Conservation (phyloP, 2,888 invertebrate genomes). For the Thyatira batis region DNA sequence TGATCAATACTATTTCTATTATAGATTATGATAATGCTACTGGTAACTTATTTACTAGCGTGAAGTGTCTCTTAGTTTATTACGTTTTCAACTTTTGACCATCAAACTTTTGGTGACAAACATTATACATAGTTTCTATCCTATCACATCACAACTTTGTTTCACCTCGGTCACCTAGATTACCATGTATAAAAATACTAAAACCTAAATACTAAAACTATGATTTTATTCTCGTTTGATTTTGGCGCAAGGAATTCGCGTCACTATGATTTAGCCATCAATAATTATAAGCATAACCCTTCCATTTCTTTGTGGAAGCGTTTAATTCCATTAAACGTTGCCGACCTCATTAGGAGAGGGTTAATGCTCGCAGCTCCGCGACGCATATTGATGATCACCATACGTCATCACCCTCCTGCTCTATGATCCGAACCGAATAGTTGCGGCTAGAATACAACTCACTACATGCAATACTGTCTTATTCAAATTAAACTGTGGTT, state of each 20-base stretch:
- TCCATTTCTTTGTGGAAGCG: slow-evolving; percentile 37
- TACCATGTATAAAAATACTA: background rate
- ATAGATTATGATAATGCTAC: too few species aligned
- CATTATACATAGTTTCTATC: too few species aligned
- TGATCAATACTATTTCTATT: too few species aligned
- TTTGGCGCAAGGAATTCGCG: slow-evolving; percentile 13
- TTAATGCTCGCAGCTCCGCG: slow-evolving; percentile 56
- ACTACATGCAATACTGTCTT: too few species aligned
- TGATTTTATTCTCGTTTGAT: slow-evolving; percentile 10
- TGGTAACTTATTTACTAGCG: too few species aligned
- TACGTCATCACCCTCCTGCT: slow-evolving; percentile 62
- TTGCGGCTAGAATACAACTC: background rate
- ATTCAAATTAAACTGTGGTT: too few species aligned
- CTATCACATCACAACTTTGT: too few species aligned
- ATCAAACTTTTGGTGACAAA: too few species aligned
- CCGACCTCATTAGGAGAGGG: slow-evolving; percentile 71
- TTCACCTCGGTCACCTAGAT: too few species aligned
- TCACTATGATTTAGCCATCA: slow-evolving; percentile 8
- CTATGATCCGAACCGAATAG: slow-evolving; percentile 12
- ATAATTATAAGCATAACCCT: slow-evolving; percentile 25
- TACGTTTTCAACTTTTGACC: too few species aligned
- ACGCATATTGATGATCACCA: slow-evolving; percentile 69
- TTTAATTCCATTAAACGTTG: slow-evolving; percentile 74
- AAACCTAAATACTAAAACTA: background rate
- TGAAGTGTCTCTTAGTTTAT: too few species aligned